Conservation (phyloP, 2,888 invertebrate genomes). For the Drosophila seclusa region DNA sequence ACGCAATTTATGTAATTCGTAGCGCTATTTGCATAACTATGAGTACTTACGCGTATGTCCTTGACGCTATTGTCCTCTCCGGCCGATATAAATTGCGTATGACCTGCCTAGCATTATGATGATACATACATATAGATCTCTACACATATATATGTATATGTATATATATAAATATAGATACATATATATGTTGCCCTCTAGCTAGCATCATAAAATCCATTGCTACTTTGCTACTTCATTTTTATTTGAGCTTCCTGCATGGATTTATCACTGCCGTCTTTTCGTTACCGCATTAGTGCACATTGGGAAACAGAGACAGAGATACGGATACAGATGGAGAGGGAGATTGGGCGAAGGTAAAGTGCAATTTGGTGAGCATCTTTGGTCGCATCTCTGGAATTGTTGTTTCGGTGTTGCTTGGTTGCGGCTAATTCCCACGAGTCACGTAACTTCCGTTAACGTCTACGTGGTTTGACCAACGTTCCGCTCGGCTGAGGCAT, state of each 20-base stretch:
- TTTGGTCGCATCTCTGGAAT: constrained; percentile 25
- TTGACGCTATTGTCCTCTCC: constrained; percentile 24
- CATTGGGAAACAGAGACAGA: neutral
- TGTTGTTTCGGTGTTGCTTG: constrained; percentile 12
- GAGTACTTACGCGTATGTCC: constrained; percentile 49
- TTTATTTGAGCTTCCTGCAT: constrained; percentile 61
- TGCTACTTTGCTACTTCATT: constrained; percentile 52
- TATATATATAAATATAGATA: neutral
- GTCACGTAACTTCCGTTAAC: constrained; percentile 77
- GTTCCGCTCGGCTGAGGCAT: constrained; percentile 59
- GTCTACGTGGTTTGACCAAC: constrained; percentile 51
- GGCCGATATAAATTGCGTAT: constrained; percentile 18
- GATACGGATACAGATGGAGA: neutral
- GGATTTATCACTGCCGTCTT: constrained; percentile 60
- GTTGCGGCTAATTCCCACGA: constrained; percentile 69
- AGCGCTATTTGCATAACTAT: constrained; percentile 74
- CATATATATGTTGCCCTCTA: constrained; percentile 1
- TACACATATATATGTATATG: neutral
- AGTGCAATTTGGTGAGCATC: constrained; percentile 57
- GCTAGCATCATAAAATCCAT: constrained; percentile 48
- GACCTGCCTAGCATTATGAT: constrained; percentile 42
- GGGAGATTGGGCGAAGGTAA: constrained; percentile 37
- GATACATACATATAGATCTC: neutral
- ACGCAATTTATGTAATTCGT: constrained; percentile 79
- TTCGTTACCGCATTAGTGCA: constrained; percentile 58